Percentiles rank a stretch among this genome's conserved stretches.
phyloP scores from a whole-genome alignment of 2,797 vertebrate genomes.

The Poeciliopsis gracilis region DNA sequence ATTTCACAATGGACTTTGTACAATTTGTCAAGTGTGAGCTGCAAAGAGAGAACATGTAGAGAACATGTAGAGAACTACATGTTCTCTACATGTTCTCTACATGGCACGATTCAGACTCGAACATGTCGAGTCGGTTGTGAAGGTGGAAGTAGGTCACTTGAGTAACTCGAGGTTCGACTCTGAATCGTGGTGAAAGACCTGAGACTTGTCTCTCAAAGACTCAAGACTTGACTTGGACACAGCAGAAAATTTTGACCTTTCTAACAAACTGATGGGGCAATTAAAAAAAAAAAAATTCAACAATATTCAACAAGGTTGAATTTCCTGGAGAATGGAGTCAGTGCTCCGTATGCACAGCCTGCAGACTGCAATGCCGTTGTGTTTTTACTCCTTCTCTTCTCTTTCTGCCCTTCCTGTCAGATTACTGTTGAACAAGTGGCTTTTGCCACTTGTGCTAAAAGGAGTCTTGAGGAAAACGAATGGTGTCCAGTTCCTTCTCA shows the following conservation, averaged over 20 bases:
- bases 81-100: no score
- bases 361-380: no score
- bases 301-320: neutral
- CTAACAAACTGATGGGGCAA: neutral
- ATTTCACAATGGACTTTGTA: neutral
- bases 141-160: neutral
- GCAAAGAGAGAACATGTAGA: neutral
- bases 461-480: no score
- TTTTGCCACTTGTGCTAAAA: no score
- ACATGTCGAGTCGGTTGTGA: neutral
- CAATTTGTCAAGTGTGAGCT: neutral
- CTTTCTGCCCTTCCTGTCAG: no score
- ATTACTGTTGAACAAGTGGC: no score
- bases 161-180: neutral
- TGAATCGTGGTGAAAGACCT: neutral
- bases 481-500: no score
- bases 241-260: neutral
- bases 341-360: no score
- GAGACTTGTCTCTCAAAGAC: neutral
- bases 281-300: neutral
- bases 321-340: neutral
- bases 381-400: no score
- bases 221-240: neutral
- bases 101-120: no score
- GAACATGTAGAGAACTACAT: no score